phyloP scores from a whole-genome alignment of 2,888 invertebrate genomes.

The Fragum fragum region DNA sequence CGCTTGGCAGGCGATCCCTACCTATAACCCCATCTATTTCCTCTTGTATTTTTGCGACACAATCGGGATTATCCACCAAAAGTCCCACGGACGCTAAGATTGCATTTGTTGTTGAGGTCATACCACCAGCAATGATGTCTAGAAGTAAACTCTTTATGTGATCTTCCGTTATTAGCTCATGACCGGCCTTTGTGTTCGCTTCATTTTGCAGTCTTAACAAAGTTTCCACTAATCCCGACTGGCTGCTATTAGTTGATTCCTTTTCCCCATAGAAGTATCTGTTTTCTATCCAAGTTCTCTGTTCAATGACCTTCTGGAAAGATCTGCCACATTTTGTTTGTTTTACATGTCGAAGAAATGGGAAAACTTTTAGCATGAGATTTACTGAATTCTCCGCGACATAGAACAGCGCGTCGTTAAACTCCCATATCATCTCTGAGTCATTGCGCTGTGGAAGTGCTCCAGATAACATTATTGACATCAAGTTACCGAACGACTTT shows the following conservation, averaged over 20 bases:
- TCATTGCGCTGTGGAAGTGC: not conserved
- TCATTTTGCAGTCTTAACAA: conserved; percentile 16
- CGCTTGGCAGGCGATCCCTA: conserved; percentile 30
- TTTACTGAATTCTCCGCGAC: conserved; percentile 26
- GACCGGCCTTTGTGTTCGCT: conserved; percentile 27
- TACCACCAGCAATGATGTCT: conserved; percentile 34
- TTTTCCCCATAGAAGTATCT: conserved; percentile 4
- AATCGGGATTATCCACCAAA: conserved; percentile 67
- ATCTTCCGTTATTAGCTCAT: conserved; percentile 30
- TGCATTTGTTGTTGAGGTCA: conserved; percentile 55
- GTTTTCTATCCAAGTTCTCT: conserved; percentile 15
- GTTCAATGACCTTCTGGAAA: conserved; percentile 15
- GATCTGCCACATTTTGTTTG: conserved; percentile 5
- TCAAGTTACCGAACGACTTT: conserved; percentile 39
- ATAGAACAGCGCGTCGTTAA: not conserved
- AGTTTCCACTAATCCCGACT: conserved; percentile 26
- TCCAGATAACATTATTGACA: conserved; percentile 39
- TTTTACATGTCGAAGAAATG: conserved; percentile 23
- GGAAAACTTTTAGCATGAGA: conserved; percentile 19
- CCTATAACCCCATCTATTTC: conserved; percentile 66
- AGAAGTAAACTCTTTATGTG: conserved; percentile 39
- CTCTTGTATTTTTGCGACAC: conserved; percentile 63
- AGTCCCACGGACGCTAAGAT: conserved; percentile 64
- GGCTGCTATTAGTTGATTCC: not conserved
- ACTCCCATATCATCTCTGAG: conserved; percentile 22